phyloP scores from a whole-genome alignment of 2,888 invertebrate species.

The Dicyrtomina minuta region DNA sequence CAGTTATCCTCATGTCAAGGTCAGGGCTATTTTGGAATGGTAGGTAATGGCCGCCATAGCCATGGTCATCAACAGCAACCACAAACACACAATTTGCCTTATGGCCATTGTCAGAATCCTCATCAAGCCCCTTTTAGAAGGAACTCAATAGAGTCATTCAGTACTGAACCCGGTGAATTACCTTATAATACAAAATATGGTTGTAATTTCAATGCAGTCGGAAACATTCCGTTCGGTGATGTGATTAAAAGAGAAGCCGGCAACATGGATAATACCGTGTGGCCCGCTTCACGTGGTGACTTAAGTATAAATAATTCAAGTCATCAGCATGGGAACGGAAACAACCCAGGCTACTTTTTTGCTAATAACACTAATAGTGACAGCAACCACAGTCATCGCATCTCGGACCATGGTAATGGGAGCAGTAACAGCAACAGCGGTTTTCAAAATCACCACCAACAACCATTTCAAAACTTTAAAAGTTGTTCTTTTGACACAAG shows the following conservation, averaged over 20 bases:
- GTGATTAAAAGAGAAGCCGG: constrained; percentile 30
- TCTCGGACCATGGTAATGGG: background rate
- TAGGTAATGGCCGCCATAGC: constrained; percentile 7
- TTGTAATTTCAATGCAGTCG: constrained; percentile 28
- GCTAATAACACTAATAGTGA: constrained; percentile 10
- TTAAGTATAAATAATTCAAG: background rate
- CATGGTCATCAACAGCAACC: constrained; percentile 11
- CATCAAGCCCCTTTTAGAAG: constrained; percentile 45
- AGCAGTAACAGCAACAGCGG: constrained; percentile 10
- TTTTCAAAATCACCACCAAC: constrained; percentile 22
- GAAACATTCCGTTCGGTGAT: constrained; percentile 28
- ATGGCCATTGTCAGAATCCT: constrained; percentile 26
- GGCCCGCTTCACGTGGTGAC: constrained; percentile 12
- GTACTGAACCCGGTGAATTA: constrained; percentile 51
- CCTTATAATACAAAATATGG: constrained; percentile 46
- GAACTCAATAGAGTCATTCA: constrained; percentile 53
- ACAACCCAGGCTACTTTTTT: constrained; percentile 26
- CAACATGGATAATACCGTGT: constrained; percentile 1
- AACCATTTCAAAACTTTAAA: constrained; percentile 40
- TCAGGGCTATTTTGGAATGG: constrained; percentile 29
- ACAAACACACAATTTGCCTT: constrained; percentile 27
- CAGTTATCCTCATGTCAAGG: constrained; percentile 22
- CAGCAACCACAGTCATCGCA: background rate
- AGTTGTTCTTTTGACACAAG: constrained; percentile 45
- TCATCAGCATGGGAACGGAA: constrained; percentile 3